Evolutionary conservation across 2,113 vertebrate species (phyloP).

Genomic region (Lepus americanus): DNA sequence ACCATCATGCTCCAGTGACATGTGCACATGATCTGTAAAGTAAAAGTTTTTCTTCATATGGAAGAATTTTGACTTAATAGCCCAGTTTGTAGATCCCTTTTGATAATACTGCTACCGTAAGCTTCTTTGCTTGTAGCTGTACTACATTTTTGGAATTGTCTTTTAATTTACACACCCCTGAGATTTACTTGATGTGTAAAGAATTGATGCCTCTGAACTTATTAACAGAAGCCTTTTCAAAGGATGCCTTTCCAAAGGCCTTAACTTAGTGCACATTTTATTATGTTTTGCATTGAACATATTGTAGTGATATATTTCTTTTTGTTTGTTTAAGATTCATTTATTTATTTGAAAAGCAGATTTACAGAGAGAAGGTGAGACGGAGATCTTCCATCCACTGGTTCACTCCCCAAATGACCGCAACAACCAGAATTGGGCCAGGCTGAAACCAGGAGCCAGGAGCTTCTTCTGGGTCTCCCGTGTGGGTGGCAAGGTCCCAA

Average conservation of each 20-base stretch:
- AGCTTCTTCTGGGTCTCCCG: too few species aligned
- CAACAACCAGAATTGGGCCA: too few species aligned
- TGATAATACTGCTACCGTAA: too few species aligned
- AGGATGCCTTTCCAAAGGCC: neutral
- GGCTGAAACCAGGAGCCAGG: too few species aligned
- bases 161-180: neutral
- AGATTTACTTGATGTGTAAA: conserved; percentile 33
- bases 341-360: too few species aligned
- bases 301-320: neutral
- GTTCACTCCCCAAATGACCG: too few species aligned
- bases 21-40: neutral
- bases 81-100: neutral
- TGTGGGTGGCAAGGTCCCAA: too few species aligned
- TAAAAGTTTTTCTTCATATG: neutral
- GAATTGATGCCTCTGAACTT: neutral
- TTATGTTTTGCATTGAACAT: conserved; percentile 42
- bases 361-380: too few species aligned
- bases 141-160: neutral
- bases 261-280: neutral
- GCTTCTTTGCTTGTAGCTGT: neutral
- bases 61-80: neutral
- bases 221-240: conserved; percentile 1
- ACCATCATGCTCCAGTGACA: neutral
- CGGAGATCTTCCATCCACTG: too few species aligned
- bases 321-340: too few species aligned